phyloP scores from a whole-genome alignment of 2,797 vertebrate species.

The Trachurus trachurus region DNA sequence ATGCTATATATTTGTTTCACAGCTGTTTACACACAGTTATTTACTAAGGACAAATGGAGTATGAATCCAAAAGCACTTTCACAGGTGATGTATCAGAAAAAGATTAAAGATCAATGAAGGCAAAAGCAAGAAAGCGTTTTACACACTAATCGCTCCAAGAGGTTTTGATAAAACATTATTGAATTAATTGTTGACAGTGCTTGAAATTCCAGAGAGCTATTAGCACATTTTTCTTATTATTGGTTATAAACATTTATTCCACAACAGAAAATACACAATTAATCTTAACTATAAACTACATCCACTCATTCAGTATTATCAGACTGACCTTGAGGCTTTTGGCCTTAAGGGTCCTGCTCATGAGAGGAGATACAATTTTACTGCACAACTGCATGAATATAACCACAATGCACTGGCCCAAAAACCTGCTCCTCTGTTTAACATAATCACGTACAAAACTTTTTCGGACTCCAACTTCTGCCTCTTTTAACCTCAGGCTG shows the following conservation, averaged over 20 bases:
- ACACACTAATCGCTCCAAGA: no score
- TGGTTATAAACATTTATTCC: no score
- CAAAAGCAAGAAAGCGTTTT: no score
- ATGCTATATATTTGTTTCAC: neutral
- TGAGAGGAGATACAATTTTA: neutral
- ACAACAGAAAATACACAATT: no score
- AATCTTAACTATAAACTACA: neutral
- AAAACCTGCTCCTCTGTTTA: neutral
- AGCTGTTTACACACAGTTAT: no score
- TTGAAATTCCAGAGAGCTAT: no score
- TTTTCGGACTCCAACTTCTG: neutral
- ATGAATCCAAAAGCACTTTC: no score
- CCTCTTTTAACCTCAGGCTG: neutral
- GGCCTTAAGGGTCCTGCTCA: neutral
- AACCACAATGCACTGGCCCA: neutral
- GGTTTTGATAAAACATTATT: no score
- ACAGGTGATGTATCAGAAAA: no score
- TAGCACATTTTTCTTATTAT: no score
- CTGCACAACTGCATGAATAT: neutral
- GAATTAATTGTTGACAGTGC: no score
- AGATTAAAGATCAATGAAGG: no score
- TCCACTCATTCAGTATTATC: neutral
- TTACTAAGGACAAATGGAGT: neutral
- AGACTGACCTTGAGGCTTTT: neutral
- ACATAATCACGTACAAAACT: neutral